Percentiles rank a stretch among this genome's conserved stretches.
Evolutionary conservation across 2,888 invertebrate species (phyloP).

Genomic region (Ectropis crepuscularia): DNA sequence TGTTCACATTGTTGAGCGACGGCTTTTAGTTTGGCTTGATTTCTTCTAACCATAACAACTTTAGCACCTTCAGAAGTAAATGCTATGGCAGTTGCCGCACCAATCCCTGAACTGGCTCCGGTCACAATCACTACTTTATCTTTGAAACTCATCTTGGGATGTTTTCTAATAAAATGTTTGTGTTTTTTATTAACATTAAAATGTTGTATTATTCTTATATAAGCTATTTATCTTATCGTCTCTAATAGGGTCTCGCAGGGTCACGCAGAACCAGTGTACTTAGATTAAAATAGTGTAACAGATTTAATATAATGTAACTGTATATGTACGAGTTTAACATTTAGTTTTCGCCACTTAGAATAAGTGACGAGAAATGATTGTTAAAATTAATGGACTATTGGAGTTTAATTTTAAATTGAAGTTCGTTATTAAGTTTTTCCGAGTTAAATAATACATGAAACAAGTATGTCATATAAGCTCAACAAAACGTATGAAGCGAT

Average conservation of each 20-base stretch:
- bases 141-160: conserved; percentile 44
- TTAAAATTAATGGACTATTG: too few species aligned
- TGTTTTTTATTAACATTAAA: not conserved
- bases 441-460: too few species aligned
- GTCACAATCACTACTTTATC: conserved; percentile 50
- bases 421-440: too few species aligned
- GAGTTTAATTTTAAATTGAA: too few species aligned
- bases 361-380: too few species aligned
- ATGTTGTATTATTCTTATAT: not conserved
- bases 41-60: conserved; percentile 46
- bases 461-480: too few species aligned
- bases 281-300: too few species aligned
- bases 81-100: conserved; percentile 42
- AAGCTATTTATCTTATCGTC: not conserved
- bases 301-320: too few species aligned
- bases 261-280: too few species aligned
- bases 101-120: conserved; percentile 52
- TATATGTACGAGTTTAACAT: too few species aligned
- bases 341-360: too few species aligned
- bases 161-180: not conserved
- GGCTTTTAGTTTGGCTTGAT: conserved; percentile 41
- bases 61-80: conserved; percentile 44
- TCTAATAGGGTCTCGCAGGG: not conserved
- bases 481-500: too few species aligned
- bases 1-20: conserved; percentile 15